Evolutionary conservation across 2,888 invertebrate species (phyloP), one percentile per base, ranked within the genome.

Genomic region (Andrena hattorfiana): DNA sequence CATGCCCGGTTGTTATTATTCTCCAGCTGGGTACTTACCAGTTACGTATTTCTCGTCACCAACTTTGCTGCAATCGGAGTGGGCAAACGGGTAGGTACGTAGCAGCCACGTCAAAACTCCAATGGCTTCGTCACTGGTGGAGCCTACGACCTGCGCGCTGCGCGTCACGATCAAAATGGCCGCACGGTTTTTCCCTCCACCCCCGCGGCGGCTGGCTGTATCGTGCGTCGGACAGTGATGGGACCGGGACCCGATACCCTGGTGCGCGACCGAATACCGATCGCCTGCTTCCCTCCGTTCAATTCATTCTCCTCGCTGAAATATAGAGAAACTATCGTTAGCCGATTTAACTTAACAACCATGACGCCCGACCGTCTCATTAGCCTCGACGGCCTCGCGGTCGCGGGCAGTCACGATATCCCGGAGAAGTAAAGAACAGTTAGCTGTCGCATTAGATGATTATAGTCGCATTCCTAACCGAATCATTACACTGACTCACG

Each of bases 1-100:
- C 95, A 95, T 94, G 95, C 94, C 94, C 94, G 94, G 93, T 94
- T 95, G 95, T 95, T 95, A 95, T 95, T 95, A 95, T 95, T 95
- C 95, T 95, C 95, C 95, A 95, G 95, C 95, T 95, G 95, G 96
- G 96, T 96, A 97, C 97, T 97, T 97, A 97, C 97, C 97, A 96
- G 97, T 97, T 97, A 97, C 97, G 97, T 97, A 97, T 97, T 97
- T 97, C 97, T 97, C 97, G 97, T 97, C 97, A 97, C 97, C 96
- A 97, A 96, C 96, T 97, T 97, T 97, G 97, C 97, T 96, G 97
- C 97, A 96, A 97, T 97, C 97, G 97, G 97, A 97, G 97, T 97
- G 97, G 97, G 97, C 97, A 97, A 97, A 96, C 96, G 96, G 96
- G 96, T 96, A 96, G 96, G 97, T 97, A 97, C 97, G 97, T 97